Conservation (phyloP, 2,888 invertebrate genomes). For the Parnassius smintheus region DNA sequence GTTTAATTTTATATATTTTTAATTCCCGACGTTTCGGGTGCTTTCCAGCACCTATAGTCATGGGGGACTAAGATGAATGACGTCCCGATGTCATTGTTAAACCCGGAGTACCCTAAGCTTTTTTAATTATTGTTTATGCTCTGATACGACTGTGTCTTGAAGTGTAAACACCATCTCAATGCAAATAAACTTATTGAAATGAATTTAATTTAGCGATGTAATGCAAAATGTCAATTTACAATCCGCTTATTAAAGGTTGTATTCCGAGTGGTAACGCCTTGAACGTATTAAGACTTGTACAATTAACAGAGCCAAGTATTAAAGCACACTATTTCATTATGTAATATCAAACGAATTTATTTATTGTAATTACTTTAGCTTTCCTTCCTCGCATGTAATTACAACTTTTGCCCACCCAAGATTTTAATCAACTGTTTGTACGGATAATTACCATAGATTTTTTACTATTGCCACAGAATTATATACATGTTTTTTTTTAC, state of each 20-base stretch:
- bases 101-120: too few relatives aligned
- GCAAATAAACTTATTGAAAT: not conserved
- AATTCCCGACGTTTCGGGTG: too few relatives aligned
- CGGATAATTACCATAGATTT: too few relatives aligned
- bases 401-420: constrained; percentile 1
- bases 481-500: too few relatives aligned
- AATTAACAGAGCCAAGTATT: not conserved
- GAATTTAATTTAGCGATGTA: not conserved
- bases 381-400: constrained; percentile 3
- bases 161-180: too few relatives aligned
- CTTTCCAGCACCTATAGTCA: too few relatives aligned
- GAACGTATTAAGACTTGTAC: not conserved
- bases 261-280: not conserved
- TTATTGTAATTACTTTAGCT: constrained; percentile 3
- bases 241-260: not conserved
- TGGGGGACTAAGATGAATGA: too few relatives aligned
- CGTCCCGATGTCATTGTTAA: too few relatives aligned
- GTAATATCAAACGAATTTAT: constrained; percentile 3
- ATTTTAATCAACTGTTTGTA: not conserved
- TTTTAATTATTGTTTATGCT: too few relatives aligned
- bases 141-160: too few relatives aligned
- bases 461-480: too few relatives aligned
- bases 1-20: too few relatives aligned
- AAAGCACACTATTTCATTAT: not conserved
- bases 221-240: not conserved